Base-by-base conservation (phyloP, 2,113 vertebrate species). In the Desmodus rotundus region DNA sequence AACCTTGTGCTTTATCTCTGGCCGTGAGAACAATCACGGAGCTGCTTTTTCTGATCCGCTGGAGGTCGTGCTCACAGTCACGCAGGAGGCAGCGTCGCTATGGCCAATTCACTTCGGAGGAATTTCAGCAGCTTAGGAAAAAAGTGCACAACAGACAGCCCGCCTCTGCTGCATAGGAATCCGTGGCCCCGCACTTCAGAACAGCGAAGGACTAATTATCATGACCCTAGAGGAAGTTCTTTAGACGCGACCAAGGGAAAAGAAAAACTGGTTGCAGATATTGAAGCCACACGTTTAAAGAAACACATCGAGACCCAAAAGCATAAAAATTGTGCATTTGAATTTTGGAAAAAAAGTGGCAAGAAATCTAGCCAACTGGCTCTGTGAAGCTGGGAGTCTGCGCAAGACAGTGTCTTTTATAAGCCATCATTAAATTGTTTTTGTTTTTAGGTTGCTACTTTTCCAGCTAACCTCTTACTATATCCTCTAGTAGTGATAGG, bases 1-100 rank as follows among this genome's bases (percentile, higher is more conserved):
- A 94, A 98, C 28, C 89, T 98, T 98, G 98, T 98, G 98, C 98
- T 99, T 99, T 95, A 94, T 94, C 97, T 98, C 95, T 98, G 96
- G 97, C 96, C 91, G 77, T 87, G 96, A 96, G 96, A 96, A 98
- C 95, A 97, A 97, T 97, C 92, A 96, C 85, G 89, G 94, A 97
- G 96, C 97, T 14, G 50, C 73, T 95, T 82, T 96, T 74, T 90
- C 68, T 93, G 83, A 97, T 80, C 90, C 96, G 68, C 91, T 92
- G 97, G 93, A 97, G 95, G 95, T 94, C 82, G 61, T 89, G 97
- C 9, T 96, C 89, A 83, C 61, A 96, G 91, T 96, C 97, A 92
- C 0, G 72, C 82, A 89, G 89, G 96, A 98, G 93, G 95, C 95
- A 97, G 95, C 94, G 95, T 87, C 94, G 65, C 89, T 74, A 90